Evolutionary conservation across 53 echinoderm and acorn worm species (phyloP).

Genomic region (Hippasteria phrygiana): DNA sequence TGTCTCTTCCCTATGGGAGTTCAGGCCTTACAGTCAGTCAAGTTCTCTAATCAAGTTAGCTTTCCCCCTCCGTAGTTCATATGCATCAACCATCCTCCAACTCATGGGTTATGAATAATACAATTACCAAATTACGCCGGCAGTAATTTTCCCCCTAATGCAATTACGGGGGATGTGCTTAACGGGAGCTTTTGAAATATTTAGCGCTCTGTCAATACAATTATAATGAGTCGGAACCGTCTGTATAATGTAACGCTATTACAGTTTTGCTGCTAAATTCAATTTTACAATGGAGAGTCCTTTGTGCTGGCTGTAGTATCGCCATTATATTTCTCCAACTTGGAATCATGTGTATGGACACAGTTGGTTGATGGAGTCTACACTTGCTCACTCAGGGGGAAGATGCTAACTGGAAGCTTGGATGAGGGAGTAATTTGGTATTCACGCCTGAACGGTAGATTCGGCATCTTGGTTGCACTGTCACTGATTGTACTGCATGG

Average conservation of each 20-base stretch:
- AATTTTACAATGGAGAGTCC: conserved; percentile 77
- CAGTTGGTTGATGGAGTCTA: conserved; percentile 38
- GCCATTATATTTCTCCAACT: conserved; percentile 58
- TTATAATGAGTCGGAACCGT: conserved; percentile 77
- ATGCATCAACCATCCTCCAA: conserved; percentile 52
- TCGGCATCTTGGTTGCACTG: conserved; percentile 6
- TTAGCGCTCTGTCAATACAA: conserved; percentile 69
- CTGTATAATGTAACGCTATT: conserved; percentile 73
- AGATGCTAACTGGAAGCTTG: conserved; percentile 32
- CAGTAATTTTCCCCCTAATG: conserved; percentile 88
- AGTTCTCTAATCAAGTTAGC: conserved; percentile 64
- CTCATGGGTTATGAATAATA: conserved; percentile 89
- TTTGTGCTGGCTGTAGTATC: conserved; percentile 72
- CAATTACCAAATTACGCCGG: conserved; percentile 94
- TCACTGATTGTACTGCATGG: conserved; percentile 27
- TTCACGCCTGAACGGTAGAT: conserved; percentile 49
- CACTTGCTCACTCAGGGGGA: conserved; percentile 50
- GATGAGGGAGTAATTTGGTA: conserved; percentile 52
- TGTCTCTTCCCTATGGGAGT: conserved; percentile 24
- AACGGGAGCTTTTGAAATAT: conserved; percentile 73
- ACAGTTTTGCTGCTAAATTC: conserved; percentile 88
- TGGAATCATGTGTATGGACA: conserved; percentile 31
- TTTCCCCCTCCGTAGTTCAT: conserved; percentile 46
- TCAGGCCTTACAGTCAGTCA: conserved; percentile 18
- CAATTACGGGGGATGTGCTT: conserved; percentile 81